Evolutionary conservation across 2,113 vertebrate genomes (phyloP), one percentile per base, ranked within the genome.

Genomic region (Rana temporaria): DNA sequence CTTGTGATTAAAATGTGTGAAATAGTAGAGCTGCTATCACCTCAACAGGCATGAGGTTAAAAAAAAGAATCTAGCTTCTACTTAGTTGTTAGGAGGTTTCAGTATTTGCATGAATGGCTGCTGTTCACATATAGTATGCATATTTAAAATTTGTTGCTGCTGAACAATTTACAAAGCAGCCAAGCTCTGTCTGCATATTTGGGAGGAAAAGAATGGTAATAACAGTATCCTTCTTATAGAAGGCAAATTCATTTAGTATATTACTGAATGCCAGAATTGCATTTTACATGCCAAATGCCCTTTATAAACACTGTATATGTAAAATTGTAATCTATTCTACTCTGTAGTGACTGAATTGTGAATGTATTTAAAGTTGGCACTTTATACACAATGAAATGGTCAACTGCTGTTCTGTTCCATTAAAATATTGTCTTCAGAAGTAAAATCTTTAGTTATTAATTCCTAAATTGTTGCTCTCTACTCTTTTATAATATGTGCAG

Each of bases 161-260:
- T 4, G 6, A 55, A 38, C 14, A 52, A 42, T 62, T 20, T 26
- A 20, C 30, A 48, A 53, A 38, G 8, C 3, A 24, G 32, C 14
- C 20, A 24, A 22, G 56, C 6, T 17, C 38, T 52, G 22, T 1
- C 8, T 18, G 56, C 32, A 17, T n/a, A 20, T 42, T 63, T 55
- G 26, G 24, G 57, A 30, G 17, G 20, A 32, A 60, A 42, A 7
- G 20, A 30, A 63, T 57, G 52, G n/a, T 12, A 34, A 30, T 26
- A 26, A 22, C 15, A 12, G 12, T 59, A 22, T 76, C 72, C 81
- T 82, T 82, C 81, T 82, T 82, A 76, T 62, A 82, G 81, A 75
- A 82, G 81, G 81, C 32, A 15, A 12, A 26, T 38, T 17, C 1
- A 57, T 74, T 73, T 76, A 67, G 81, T 82, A 82, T 66, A 82